Percentiles rank a stretch among this genome's conserved stretches.
Evolutionary conservation across 2,113 vertebrate genomes (phyloP).

Genomic region (Phyllostomus discolor): DNA sequence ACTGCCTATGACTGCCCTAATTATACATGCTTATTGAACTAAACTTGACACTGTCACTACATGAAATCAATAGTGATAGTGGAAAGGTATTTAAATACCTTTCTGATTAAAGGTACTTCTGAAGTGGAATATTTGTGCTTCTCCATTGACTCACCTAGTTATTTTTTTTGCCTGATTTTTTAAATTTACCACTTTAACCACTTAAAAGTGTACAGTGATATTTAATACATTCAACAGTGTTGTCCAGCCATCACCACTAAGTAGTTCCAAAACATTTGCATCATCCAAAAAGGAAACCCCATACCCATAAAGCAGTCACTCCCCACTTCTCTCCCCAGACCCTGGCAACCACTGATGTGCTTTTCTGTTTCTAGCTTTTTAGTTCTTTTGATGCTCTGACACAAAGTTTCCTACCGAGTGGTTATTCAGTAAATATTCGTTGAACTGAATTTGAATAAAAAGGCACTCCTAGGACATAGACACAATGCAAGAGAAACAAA

Average conservation of each 20-base stretch:
- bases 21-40: constrained; percentile 2
- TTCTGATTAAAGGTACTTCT: neutral
- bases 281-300: neutral
- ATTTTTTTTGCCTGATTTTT: neutral
- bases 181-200: neutral
- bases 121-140: neutral
- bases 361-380: neutral
- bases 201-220: neutral
- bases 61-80: constrained; percentile 3
- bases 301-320: neutral
- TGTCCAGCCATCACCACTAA: neutral
- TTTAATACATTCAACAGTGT: neutral
- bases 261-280: neutral
- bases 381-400: neutral
- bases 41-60: neutral
- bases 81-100: constrained; percentile 31
- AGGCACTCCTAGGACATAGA: neutral
- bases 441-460: constrained; percentile 17
- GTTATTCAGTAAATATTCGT: constrained; percentile 30
- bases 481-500: neutral
- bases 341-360: neutral
- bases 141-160: neutral
- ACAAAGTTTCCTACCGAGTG: neutral
- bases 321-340: fast-evolving
- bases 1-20: neutral